Evolutionary conservation across 2,113 vertebrate genomes (phyloP).

Genomic region (Andinoacara biseriatus): DNA sequence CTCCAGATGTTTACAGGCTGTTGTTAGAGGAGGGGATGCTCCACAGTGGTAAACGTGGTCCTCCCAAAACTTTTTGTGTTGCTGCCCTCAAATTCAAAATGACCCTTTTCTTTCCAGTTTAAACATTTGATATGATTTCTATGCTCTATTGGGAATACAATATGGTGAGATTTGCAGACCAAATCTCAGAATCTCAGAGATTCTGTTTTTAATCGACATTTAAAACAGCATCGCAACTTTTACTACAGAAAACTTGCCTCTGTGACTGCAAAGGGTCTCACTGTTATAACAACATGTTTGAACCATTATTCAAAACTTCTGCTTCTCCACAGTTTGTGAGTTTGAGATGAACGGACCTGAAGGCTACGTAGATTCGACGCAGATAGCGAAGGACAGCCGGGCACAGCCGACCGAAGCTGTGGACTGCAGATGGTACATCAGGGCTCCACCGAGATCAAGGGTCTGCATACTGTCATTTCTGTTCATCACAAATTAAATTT

Average conservation of each 20-base stretch:
- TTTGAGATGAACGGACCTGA: slow-evolving; percentile 96
- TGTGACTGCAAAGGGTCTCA: background rate
- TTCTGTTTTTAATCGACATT: background rate
- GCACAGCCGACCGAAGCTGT: slow-evolving; percentile 90
- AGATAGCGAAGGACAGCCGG: slow-evolving; percentile 87
- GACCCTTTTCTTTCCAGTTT: background rate
- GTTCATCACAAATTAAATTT: background rate
- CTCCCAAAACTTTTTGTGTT: background rate
- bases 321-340: slow-evolving; percentile 86
- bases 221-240: background rate
- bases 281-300: background rate
- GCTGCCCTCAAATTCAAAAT: background rate
- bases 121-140: background rate
- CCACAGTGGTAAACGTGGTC: background rate
- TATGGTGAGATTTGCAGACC: background rate
- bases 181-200: background rate
- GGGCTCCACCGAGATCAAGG: slow-evolving; percentile 90
- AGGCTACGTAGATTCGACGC: slow-evolving; percentile 91
- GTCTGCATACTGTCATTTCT: slow-evolving; percentile 68
- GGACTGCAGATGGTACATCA: slow-evolving; percentile 97
- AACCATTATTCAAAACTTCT: background rate
- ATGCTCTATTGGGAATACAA: background rate
- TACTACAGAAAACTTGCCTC: background rate
- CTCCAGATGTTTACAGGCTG: background rate
- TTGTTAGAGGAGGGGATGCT: background rate